Conservation (phyloP, 37 sponge, comb jelly and placozoan genomes). For the Crambe crambe region DNA sequence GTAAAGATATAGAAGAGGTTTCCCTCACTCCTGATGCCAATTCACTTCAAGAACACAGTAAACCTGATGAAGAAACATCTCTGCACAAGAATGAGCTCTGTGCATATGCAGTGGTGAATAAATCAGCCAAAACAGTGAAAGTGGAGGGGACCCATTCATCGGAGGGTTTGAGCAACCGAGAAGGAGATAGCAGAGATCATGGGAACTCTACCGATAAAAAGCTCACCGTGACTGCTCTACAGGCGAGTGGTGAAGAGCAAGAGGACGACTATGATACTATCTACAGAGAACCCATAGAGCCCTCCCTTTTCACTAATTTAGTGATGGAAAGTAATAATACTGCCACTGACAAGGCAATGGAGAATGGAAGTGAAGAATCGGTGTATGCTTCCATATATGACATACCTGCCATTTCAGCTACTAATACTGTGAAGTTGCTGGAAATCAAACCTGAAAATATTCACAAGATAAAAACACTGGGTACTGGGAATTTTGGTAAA, state of each 20-base stretch:
- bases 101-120: not conserved
- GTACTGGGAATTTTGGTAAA: conserved; percentile 81
- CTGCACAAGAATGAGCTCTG: not conserved
- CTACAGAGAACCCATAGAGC: conserved; percentile 24
- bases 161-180: not conserved
- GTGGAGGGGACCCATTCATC: not conserved
- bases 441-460: conserved; percentile 31
- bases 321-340: not conserved
- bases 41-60: not conserved
- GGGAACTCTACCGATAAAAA: too few species aligned
- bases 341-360: not conserved
- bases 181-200: too few species aligned
- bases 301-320: conserved; percentile 7
- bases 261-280: conserved; percentile 1
- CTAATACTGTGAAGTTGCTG: not conserved
- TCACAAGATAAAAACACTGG: conserved; percentile 37
- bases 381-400: conserved; percentile 37
- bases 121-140: not conserved
- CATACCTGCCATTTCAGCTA: conserved; percentile 5
- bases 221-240: not conserved
- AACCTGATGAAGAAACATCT: not conserved
- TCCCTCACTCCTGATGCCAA: not conserved
- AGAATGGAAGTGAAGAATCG: not conserved
- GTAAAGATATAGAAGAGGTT: not conserved
- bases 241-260: not conserved